phyloP scores from a whole-genome alignment of 1,140 invertebrate genomes.

The Probaryconus sp. region DNA sequence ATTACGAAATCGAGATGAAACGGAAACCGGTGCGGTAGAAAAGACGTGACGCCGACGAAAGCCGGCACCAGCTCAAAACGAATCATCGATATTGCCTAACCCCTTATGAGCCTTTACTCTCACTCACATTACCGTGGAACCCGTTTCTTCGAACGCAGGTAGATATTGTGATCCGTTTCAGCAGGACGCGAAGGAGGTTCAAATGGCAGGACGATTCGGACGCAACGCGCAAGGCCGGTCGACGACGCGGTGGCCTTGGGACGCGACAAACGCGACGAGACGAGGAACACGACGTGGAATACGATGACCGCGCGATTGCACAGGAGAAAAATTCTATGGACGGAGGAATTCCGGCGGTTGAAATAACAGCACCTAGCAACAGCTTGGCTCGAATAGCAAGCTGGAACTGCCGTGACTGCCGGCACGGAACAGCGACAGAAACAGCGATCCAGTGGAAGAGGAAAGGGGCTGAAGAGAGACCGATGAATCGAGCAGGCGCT shows the following conservation, averaged over 20 bases:
- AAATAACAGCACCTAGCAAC: conserved; percentile 67
- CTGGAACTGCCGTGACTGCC: conserved; percentile 37
- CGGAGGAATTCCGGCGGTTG: conserved; percentile 33
- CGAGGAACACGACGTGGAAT: not conserved
- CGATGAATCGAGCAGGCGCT: conserved; percentile 67
- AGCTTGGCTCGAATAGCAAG: conserved; percentile 56
- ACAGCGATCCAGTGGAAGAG: conserved; percentile 8
- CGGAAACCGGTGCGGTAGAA: no score
- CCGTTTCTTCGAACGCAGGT: conserved; percentile 25
- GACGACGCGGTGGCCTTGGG: conserved; percentile 18
- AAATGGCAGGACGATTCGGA: conserved; percentile 20
- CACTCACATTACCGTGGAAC: no score
- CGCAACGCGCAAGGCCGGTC: conserved; percentile 16
- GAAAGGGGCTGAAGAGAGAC: not conserved
- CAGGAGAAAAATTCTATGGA: conserved; percentile 26
- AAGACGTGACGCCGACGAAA: no score
- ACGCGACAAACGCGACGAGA: conserved; percentile 6
- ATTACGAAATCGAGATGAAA: no score
- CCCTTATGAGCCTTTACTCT: no score
- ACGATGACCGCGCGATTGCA: conserved; percentile 1
- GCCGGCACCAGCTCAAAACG: no score
- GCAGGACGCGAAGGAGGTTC: not conserved
- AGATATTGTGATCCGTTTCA: conserved; percentile 16
- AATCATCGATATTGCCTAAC: no score
- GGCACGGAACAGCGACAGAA: not conserved